phyloP scores from a whole-genome alignment of 2,888 invertebrate genomes.

The Acleris literana region DNA sequence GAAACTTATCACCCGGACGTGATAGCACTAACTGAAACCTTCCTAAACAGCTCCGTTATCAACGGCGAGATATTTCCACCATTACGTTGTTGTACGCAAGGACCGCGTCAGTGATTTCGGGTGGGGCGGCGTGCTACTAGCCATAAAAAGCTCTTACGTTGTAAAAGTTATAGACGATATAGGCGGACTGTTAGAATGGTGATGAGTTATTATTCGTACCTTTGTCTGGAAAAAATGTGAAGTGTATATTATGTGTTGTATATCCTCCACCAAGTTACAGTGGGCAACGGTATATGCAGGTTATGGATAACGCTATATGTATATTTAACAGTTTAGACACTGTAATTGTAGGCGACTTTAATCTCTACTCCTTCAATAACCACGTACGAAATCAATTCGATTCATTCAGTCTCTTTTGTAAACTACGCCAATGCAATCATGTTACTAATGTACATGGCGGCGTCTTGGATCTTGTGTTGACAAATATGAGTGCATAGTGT shows the following conservation, averaged over 20 bases:
- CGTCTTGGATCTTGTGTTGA: neutral
- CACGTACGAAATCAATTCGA: neutral
- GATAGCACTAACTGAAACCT: neutral
- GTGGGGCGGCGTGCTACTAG: neutral
- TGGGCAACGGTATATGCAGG: neutral
- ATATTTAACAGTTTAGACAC: neutral
- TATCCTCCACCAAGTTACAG: neutral
- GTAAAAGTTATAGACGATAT: neutral
- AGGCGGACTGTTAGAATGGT: neutral
- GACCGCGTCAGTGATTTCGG: neutral
- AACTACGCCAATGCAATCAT: neutral
- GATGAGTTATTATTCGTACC: neutral
- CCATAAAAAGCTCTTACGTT: neutral
- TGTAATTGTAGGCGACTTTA: neutral
- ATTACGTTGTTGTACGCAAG: neutral
- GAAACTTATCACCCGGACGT: neutral
- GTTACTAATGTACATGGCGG: neutral
- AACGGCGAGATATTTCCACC: neutral
- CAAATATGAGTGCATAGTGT: neutral
- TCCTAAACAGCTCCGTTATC: neutral
- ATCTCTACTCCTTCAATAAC: neutral
- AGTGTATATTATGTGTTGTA: neutral
- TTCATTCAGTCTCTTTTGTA: neutral
- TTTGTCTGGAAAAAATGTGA: neutral
- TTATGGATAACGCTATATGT: neutral